A percentile compares a stretch with the other conserved stretches of the same genome.
Evolutionary conservation across 2,888 invertebrate species (phyloP).

Genomic region (Trilocha varians): DNA sequence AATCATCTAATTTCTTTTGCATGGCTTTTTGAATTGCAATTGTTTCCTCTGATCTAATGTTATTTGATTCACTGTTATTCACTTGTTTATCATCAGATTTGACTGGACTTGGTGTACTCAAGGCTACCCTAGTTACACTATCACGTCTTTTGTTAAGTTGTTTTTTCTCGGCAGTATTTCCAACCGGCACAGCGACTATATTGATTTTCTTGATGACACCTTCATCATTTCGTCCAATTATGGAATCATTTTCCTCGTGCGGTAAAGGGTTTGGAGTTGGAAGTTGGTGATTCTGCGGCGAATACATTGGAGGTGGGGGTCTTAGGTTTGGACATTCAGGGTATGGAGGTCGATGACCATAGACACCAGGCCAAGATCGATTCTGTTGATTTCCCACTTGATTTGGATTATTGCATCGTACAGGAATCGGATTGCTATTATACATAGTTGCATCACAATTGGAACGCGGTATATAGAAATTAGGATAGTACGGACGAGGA

Average conservation of each 20-base stretch:
- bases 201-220: constrained; percentile 20
- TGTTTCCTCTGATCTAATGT: background rate
- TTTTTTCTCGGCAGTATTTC: background rate
- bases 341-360: background rate
- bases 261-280: background rate
- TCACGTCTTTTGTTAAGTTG: too few relatives aligned
- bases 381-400: too few relatives aligned
- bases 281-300: background rate
- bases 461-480: background rate
- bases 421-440: background rate
- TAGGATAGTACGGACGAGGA: background rate
- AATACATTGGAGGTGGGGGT: background rate
- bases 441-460: background rate
- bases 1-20: background rate
- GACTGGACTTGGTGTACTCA: too few relatives aligned
- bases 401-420: background rate
- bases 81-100: too few relatives aligned
- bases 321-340: constrained; percentile 1
- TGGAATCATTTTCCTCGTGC: constrained; percentile 5
- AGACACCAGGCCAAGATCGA: background rate
- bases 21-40: background rate
- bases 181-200: constrained; percentile 2
- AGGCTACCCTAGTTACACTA: too few relatives aligned
- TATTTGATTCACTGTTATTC: too few relatives aligned
- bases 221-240: constrained; percentile 17